Evolutionary conservation across 2,888 invertebrate species (phyloP).

Genomic region (Taenaris catops): DNA sequence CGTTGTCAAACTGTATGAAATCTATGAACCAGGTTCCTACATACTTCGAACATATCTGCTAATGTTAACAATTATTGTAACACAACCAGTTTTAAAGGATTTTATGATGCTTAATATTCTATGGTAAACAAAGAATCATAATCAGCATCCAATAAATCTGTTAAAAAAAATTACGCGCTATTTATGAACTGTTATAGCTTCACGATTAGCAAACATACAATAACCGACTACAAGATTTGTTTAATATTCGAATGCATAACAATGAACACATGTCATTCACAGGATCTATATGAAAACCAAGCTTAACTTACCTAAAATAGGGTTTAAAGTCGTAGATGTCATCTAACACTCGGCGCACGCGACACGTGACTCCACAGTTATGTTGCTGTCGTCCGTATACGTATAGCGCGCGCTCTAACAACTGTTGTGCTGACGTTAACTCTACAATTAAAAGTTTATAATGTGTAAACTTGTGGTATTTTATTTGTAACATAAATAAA

Average conservation of each 20-base stretch:
- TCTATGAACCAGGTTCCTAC: no score
- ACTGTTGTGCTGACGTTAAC: constrained; percentile 64
- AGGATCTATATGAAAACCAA: constrained; percentile 1
- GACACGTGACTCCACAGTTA: constrained; percentile 68
- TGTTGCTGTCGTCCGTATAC: constrained; percentile 57
- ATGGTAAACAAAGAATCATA: no score
- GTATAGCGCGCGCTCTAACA: constrained; percentile 64
- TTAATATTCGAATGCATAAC: constrained; percentile 17
- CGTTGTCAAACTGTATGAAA: no score
- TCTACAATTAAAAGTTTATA: constrained; percentile 42
- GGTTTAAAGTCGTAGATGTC: constrained; percentile 72
- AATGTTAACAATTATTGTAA: no score
- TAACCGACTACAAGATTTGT: constrained; percentile 12
- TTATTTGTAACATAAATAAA: no score
- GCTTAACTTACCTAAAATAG: constrained; percentile 55
- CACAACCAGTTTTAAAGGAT: no score
- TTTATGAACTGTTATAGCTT: constrained; percentile 5
- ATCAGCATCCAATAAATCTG: no score
- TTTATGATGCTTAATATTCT: no score
- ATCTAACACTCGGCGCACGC: constrained; percentile 64
- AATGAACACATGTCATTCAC: constrained; percentile 8
- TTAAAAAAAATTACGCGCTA: no score
- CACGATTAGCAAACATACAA: constrained; percentile 11
- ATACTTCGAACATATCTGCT: no score
- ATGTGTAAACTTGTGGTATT: no score